A percentile compares a stretch with the other conserved stretches of the same genome.
Evolutionary conservation across 2,113 vertebrate species (phyloP).

Genomic region (Marcusenius ussheri): DNA sequence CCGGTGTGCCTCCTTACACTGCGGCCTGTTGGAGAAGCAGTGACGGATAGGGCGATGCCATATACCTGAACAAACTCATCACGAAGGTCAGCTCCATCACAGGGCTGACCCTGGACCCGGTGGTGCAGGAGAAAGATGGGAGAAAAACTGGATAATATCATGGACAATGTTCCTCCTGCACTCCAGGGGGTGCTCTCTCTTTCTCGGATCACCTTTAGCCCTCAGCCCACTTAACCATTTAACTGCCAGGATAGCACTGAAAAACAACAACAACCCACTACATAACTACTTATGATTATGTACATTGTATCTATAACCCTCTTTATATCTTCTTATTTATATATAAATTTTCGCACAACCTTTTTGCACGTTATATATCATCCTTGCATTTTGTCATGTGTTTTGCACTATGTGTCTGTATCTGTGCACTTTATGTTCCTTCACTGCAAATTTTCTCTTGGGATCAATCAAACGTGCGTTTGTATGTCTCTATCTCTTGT

Average conservation of each 20-base stretch:
- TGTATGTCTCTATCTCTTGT: not conserved
- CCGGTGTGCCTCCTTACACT: not conserved
- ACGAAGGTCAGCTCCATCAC: not conserved
- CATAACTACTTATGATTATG: not conserved
- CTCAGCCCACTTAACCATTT: not conserved
- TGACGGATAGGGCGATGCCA: not conserved
- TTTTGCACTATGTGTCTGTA: not conserved
- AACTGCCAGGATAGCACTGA: not conserved
- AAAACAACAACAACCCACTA: not conserved
- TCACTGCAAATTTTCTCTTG: not conserved
- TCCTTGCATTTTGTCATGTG: not conserved
- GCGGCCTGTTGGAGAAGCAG: not conserved
- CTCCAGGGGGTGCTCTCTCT: not conserved
- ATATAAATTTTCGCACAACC: not conserved
- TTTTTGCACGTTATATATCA: not conserved
- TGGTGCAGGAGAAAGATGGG: not conserved
- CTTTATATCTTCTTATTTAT: not conserved
- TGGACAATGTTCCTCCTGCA: not conserved
- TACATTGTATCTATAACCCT: not conserved
- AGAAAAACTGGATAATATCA: not conserved
- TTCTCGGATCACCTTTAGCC: not conserved
- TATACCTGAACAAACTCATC: not conserved
- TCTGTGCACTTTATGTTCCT: not conserved
- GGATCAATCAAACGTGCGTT: not conserved
- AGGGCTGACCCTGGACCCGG: not conserved